A percentile compares a stretch with the other conserved stretches of the same genome.
These are phyloP conservation scores for Patiria pectinifera DNA, from an alignment of 53 echinoderm and acorn worm genomes.

Conservation along the genomic window DNA sequence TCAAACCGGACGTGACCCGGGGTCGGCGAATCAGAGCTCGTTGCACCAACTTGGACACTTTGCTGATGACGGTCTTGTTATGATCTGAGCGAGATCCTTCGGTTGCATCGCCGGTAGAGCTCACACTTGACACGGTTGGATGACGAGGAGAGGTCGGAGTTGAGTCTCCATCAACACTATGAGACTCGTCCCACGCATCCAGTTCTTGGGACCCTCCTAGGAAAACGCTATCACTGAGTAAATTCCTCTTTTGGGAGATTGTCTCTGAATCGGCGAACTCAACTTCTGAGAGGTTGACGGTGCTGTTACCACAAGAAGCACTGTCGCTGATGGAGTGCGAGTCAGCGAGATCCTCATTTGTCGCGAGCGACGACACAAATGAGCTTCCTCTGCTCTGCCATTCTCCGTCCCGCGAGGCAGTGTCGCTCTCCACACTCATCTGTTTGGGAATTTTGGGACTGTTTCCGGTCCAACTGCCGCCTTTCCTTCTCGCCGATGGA, in stretches of 20 bases:
- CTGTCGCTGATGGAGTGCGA: constrained; percentile 47
- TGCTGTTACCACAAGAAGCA: constrained; percentile 32
- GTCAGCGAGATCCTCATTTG: constrained; percentile 28
- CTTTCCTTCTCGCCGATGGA: background rate
- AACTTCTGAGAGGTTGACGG: constrained; percentile 29
- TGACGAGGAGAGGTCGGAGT: background rate
- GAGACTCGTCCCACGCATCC: constrained; percentile 10
- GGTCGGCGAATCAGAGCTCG: constrained; percentile 7
- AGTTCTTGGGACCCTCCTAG: constrained; percentile 28
- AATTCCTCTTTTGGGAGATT: background rate
- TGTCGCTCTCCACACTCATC: background rate
- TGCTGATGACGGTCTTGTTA: constrained; percentile 44
- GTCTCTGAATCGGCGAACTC: constrained; percentile 18
- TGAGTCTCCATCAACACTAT: constrained; percentile 11
- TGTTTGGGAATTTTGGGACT: background rate
- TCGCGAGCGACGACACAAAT: constrained; percentile 16
- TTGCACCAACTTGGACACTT: constrained; percentile 41
- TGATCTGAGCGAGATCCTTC: constrained; percentile 22
- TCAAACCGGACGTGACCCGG: constrained; percentile 20
- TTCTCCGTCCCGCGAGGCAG: background rate
- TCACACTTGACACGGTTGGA: constrained; percentile 15
- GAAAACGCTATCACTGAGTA: constrained; percentile 51
- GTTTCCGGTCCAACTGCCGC: background rate
- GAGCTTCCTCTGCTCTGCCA: constrained; percentile 42
- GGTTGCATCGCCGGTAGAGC: constrained; percentile 10